A percentile compares a stretch with the other conserved stretches of the same genome.
phyloP scores from a whole-genome alignment of 2,113 vertebrate genomes.

The Ia io region DNA sequence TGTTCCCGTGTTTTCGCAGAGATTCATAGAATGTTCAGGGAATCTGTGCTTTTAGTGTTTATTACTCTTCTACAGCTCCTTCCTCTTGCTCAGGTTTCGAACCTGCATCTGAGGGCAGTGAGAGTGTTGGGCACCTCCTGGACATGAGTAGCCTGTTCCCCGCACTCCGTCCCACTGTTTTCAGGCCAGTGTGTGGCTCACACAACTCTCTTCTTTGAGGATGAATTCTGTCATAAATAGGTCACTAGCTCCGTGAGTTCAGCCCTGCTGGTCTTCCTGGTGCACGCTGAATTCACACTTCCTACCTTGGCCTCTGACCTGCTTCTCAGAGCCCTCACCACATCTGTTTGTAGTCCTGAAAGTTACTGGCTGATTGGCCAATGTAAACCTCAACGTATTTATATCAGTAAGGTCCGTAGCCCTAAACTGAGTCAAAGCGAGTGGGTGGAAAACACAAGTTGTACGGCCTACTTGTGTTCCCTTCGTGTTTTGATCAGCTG shows the following conservation, averaged over 20 bases:
- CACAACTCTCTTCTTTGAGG: neutral
- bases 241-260: neutral
- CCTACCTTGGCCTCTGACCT: neutral
- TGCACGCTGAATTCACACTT: neutral
- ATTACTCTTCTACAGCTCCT: neutral
- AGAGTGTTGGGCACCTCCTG: neutral
- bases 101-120: neutral
- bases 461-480: neutral
- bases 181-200: neutral
- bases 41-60: neutral
- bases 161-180: neutral
- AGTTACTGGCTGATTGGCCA: neutral
- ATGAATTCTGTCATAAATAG: neutral
- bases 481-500: neutral
- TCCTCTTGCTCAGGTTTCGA: neutral
- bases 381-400: neutral
- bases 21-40: neutral
- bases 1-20: neutral
- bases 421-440: neutral
- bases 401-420: neutral
- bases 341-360: neutral
- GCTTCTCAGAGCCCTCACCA: neutral
- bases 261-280: neutral
- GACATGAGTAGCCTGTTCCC: neutral
- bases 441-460: neutral